Evolutionary conservation across 2,888 invertebrate species (phyloP), one percentile per base, ranked within the genome.

Genomic region (Drosophila diplacantha): DNA sequence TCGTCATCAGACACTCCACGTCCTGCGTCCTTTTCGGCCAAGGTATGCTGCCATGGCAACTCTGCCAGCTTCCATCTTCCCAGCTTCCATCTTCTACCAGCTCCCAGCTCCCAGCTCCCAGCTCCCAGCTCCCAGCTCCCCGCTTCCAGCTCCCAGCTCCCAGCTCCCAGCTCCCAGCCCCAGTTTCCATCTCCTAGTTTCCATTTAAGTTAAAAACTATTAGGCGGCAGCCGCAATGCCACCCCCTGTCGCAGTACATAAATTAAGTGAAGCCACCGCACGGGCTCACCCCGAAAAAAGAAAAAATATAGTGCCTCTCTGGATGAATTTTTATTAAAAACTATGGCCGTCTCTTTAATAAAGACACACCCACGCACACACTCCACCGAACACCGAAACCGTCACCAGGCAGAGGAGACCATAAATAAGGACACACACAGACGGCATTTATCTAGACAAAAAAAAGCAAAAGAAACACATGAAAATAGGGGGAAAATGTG

Each of bases 171-270:
- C 5, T 37, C 0, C 16, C 16, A 35, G 16, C 35, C 8, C n/a
- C n/a, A 14, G 38, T 39, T 34, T 8, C n/a, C 8, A n/a, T 12
- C 5, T 24, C 35, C 20, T 51, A 47, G 35, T 63, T 55, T 64
- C 67, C 71, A 79, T 83, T 84, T 82, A 84, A 75, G 75, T 69
- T 78, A 71, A 78, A 78, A 78, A 84, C 84, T 78, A 78, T 84
- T 80, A 82, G 72, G 80, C 61, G 79, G 64, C 71, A 9, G 26
- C 41, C 68, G 18, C 35, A 32, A 22, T 34, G 22, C 41, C 35
- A 80, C 76, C 79, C 73, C 61, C 57, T 44, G 52, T 41, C 44
- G 62, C 65, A 82, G 83, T 78, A 82, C 83, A 78, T 78, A 78
- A 84, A 78, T 78, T 82, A 84, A 60, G 55, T 53, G 52, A 55